phyloP scores from a whole-genome alignment of 2,888 invertebrate genomes.

The Lacanobia oleracea region DNA sequence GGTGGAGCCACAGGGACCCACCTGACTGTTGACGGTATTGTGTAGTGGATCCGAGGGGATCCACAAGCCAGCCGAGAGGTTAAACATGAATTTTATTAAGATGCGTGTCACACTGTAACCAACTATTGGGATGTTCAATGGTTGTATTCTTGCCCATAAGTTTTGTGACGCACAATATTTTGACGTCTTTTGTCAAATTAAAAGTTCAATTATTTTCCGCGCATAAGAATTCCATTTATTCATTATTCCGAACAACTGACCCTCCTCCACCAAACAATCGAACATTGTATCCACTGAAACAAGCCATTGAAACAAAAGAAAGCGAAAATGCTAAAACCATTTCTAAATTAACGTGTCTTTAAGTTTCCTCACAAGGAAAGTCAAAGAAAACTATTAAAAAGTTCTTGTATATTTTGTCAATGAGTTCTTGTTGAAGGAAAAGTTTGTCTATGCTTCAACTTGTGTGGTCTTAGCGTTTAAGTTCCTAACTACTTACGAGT shows the following conservation, averaged over 20 bases:
- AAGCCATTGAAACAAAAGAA: slow-evolving; percentile 65
- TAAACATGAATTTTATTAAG: not conserved
- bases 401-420: slow-evolving; percentile 32
- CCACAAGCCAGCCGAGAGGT: no score
- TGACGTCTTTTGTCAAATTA: not conserved
- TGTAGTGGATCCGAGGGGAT: no score
- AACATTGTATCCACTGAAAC: slow-evolving; percentile 70
- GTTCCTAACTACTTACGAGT: slow-evolving; percentile 17
- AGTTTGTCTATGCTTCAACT: slow-evolving; percentile 24
- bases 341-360: slow-evolving; percentile 61
- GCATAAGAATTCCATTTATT: slow-evolving; percentile 19
- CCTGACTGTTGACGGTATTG: no score
- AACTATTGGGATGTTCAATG: not conserved
- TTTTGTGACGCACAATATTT: no score
- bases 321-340: slow-evolving; percentile 55
- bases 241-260: slow-evolving; percentile 24
- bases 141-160: no score
- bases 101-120: not conserved
- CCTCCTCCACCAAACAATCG: slow-evolving; percentile 61
- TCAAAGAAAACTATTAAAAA: slow-evolving; percentile 30
- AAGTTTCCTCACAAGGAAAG: slow-evolving; percentile 35
- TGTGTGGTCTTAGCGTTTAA: slow-evolving; percentile 50
- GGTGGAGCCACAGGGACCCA: no score
- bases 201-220: not conserved
- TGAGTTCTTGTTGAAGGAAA: slow-evolving; percentile 37